These are phyloP conservation scores for Centrocercus urophasianus DNA, from an alignment of 2,113 vertebrate genomes.

Conservation along the genomic window DNA sequence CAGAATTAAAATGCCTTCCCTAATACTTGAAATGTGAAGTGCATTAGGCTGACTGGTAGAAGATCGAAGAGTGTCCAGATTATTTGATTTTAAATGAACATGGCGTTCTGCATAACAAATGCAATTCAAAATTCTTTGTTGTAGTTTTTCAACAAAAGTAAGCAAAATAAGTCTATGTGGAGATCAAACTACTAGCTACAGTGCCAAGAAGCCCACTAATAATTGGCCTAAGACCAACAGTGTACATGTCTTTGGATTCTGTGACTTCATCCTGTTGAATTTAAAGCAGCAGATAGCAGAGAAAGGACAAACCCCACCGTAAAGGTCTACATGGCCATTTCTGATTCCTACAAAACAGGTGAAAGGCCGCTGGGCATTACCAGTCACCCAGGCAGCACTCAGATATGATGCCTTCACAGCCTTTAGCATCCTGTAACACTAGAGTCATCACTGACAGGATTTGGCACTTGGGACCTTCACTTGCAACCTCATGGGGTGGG, in stretches of 20 bases:
- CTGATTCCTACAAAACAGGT: not conserved
- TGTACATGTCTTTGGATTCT: not conserved
- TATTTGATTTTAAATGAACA: conserved; percentile 29
- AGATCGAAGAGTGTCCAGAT: not conserved
- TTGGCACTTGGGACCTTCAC: not conserved
- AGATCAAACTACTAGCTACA: not conserved
- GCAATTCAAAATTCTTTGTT: not conserved
- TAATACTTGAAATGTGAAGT: not conserved
- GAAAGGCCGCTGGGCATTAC: not conserved
- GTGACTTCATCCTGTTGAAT: not conserved
- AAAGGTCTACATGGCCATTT: not conserved
- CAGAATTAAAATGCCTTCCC: not conserved
- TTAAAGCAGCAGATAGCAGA: not conserved
- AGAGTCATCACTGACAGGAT: not conserved
- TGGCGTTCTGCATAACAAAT: not conserved
- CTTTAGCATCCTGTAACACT: fast-evolving
- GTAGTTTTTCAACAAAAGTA: conserved; percentile 11
- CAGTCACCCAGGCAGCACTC: not conserved
- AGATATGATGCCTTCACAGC: not conserved
- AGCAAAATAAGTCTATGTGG: not conserved
- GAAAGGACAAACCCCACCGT: not conserved
- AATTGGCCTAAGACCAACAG: not conserved
- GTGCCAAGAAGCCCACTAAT: not conserved
- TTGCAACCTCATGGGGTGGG: fast-evolving
- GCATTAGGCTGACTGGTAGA: not conserved